These are phyloP conservation scores for Pedionomus torquatus DNA, from an alignment of 2,113 vertebrate species.

Conservation along the genomic window DNA sequence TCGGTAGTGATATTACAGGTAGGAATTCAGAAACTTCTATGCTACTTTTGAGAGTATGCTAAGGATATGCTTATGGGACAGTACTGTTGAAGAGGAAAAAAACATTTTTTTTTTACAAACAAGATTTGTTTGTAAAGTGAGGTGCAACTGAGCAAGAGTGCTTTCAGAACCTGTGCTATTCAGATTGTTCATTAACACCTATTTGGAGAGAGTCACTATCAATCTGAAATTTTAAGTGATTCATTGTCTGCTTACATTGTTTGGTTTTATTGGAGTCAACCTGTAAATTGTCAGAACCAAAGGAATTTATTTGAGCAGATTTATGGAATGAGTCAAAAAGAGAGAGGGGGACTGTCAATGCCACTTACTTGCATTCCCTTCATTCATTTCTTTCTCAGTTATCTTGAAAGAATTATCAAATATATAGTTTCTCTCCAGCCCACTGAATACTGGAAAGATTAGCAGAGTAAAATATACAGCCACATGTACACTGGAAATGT, in stretches of 20 bases:
- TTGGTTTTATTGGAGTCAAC: background rate
- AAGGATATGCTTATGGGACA: background rate
- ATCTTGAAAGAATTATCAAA: background rate
- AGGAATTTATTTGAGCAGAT: background rate
- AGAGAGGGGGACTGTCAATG: background rate
- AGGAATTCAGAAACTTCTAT: background rate
- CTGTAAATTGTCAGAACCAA: background rate
- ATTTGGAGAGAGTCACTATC: background rate
- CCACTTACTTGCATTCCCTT: background rate
- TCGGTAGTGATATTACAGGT: background rate
- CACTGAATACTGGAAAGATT: background rate
- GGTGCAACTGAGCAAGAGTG: background rate
- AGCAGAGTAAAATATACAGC: background rate
- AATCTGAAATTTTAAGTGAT: background rate
- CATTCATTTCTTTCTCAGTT: background rate
- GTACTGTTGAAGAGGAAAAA: background rate
- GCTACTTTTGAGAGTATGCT: background rate
- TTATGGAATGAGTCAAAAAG: background rate
- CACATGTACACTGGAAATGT: background rate
- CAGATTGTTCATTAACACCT: background rate
- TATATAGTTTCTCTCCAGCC: background rate
- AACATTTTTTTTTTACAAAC: too few species aligned
- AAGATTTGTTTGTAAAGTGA: background rate
- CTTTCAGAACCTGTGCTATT: background rate
- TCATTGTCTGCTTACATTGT: background rate